Percentiles rank a stretch among this genome's conserved stretches.
Conservation (phyloP, 2,113 vertebrate genomes). For the Setophaga petechia region DNA sequence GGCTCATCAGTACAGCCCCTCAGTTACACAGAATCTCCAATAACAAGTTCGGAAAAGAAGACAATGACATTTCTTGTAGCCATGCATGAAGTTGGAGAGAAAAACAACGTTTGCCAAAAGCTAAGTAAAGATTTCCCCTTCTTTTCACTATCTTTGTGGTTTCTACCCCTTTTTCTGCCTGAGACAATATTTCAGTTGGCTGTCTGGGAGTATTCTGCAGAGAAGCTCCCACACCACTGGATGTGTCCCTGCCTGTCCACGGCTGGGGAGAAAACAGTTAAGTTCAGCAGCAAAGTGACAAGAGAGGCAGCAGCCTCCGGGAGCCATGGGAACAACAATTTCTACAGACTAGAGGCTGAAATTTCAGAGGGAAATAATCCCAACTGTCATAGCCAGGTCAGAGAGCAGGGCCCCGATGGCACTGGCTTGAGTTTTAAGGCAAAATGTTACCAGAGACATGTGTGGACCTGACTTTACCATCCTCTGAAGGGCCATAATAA, state of each 20-base stretch:
- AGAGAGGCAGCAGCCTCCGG: background rate
- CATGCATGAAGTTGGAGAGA: background rate
- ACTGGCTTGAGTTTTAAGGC: slow-evolving; percentile 42
- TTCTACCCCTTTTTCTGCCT: background rate
- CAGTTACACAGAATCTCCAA: background rate
- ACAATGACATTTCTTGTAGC: background rate
- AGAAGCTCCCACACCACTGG: background rate
- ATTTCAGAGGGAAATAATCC: slow-evolving; percentile 38
- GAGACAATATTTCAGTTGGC: background rate
- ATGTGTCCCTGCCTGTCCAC: background rate
- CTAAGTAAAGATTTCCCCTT: background rate
- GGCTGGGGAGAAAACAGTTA: background rate
- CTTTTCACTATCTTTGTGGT: background rate
- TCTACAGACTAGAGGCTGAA: slow-evolving; percentile 15
- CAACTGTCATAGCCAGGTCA: background rate
- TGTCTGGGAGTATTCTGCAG: background rate
- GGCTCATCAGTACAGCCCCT: background rate
- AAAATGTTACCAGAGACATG: slow-evolving; percentile 14
- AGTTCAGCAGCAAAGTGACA: background rate
- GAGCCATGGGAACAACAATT: slow-evolving; percentile 21
- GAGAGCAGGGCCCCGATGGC: background rate
- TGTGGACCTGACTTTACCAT: slow-evolving; percentile 21
- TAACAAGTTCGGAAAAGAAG: background rate
- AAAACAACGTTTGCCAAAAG: background rate
- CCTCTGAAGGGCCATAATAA: slow-evolving; percentile 34